phyloP scores from a whole-genome alignment of 1,140 invertebrate genomes.

The Calosoma granatense region DNA sequence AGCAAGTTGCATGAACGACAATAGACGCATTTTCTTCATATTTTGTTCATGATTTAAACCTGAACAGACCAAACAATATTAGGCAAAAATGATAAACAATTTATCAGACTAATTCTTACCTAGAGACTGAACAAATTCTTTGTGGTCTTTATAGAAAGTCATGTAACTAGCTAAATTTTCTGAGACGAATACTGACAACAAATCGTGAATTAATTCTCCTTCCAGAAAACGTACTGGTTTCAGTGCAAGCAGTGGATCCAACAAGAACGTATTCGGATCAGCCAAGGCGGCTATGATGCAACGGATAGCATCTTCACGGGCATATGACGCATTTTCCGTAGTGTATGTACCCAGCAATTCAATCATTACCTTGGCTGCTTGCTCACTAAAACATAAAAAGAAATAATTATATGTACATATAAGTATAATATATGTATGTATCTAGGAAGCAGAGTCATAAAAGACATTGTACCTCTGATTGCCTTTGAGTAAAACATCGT shows the following conservation, averaged over 20 bases:
- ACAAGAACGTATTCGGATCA: conserved; percentile 88
- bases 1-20: conserved; percentile 95
- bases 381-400: conserved; percentile 51
- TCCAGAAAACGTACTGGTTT: conserved; percentile 95
- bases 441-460: neutral
- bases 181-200: conserved; percentile 92
- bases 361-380: conserved; percentile 92
- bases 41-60: conserved; percentile 90
- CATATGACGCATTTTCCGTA: conserved; percentile 91
- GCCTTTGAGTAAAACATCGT: conserved; percentile 70
- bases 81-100: neutral
- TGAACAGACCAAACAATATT: conserved; percentile 24
- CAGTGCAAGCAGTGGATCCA: conserved; percentile 85
- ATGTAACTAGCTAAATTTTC: conserved; percentile 86
- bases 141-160: conserved; percentile 85
- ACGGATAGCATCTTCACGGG: conserved; percentile 90
- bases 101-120: conserved; percentile 39
- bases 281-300: conserved; percentile 91
- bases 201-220: conserved; percentile 89
- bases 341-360: conserved; percentile 93
- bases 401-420: conserved; percentile 10
- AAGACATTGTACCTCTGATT: conserved; percentile 48
- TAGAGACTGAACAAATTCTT: conserved; percentile 83
- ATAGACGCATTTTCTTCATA: conserved; percentile 89
- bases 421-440: neutral